Percentiles rank a stretch among this genome's conserved stretches.
Evolutionary conservation across 2,113 vertebrate genomes (phyloP).

Genomic region (Notothenia coriiceps): DNA sequence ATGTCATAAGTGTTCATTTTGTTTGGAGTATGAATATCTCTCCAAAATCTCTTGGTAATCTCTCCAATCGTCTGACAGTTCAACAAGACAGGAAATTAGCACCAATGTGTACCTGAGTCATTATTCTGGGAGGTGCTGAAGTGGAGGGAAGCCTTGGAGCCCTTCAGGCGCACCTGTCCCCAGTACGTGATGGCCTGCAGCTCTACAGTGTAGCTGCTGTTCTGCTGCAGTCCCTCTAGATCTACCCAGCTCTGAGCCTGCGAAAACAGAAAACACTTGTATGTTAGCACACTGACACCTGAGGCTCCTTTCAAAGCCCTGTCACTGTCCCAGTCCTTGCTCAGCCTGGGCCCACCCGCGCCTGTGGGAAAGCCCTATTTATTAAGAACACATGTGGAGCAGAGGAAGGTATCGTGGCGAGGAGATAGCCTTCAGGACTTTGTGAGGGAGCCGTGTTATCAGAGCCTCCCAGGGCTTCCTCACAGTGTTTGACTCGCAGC

Average conservation of each 20-base stretch:
- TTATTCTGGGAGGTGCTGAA: conserved; percentile 85
- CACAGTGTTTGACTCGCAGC: conserved; percentile 71
- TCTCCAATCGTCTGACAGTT: neutral
- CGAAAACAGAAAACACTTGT: conserved; percentile 49
- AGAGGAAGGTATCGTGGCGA: conserved; percentile 58
- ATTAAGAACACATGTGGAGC: conserved; percentile 81
- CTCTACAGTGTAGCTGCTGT: conserved; percentile 90
- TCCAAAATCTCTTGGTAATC: neutral
- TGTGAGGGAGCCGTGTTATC: conserved; percentile 74
- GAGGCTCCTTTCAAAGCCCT: conserved; percentile 47
- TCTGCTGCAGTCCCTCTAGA: conserved; percentile 89
- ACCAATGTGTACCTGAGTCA: conserved; percentile 81
- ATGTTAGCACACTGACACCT: conserved; percentile 44
- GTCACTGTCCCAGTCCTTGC: conserved; percentile 49
- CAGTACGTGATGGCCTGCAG: conserved; percentile 93
- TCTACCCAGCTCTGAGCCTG: conserved; percentile 89
- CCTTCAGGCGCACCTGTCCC: conserved; percentile 94
- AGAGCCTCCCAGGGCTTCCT: conserved; percentile 75
- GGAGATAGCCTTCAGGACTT: conserved; percentile 71
- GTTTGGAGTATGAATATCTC: neutral
- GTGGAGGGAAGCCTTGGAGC: conserved; percentile 89
- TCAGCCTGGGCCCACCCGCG: conserved; percentile 38
- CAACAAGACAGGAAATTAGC: neutral
- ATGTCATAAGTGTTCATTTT: neutral
- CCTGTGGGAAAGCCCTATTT: conserved; percentile 71